Evolutionary conservation across 2,113 vertebrate species (phyloP).

Genomic region (Colistium nudipinnis): DNA sequence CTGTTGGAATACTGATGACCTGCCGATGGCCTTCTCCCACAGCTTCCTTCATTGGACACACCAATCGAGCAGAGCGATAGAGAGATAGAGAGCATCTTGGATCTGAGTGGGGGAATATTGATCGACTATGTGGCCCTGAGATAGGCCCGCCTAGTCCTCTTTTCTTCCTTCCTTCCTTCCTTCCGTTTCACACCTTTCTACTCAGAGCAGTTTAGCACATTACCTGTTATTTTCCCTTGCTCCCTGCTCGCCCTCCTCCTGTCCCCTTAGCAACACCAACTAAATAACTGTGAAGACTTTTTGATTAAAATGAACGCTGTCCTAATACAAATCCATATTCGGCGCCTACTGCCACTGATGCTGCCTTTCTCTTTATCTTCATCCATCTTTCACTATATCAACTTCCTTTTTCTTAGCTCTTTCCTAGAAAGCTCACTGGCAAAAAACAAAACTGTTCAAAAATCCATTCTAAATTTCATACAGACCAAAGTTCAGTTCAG

Average conservation of each 20-base stretch:
- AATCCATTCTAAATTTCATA: slow-evolving; percentile 30
- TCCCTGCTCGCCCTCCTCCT: slow-evolving; percentile 15
- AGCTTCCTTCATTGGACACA: slow-evolving; percentile 61
- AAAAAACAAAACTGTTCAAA: slow-evolving; percentile 7
- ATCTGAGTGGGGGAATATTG: slow-evolving; percentile 65
- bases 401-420: slow-evolving; percentile 2
- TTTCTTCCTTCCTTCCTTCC: slow-evolving; percentile 23
- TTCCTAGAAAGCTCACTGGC: slow-evolving; percentile 5
- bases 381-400: slow-evolving; percentile 24
- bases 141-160: slow-evolving; percentile 28
- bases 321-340: slow-evolving; percentile 31
- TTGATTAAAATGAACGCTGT: slow-evolving; percentile 26
- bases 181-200: slow-evolving; percentile 36
- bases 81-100: slow-evolving; percentile 24
- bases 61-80: slow-evolving; percentile 7
- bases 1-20: slow-evolving; percentile 76
- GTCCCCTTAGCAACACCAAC: slow-evolving; percentile 12
- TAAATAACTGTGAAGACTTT: slow-evolving; percentile 42
- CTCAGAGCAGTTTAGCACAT: slow-evolving; percentile 17
- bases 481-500: slow-evolving; percentile 9
- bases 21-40: slow-evolving; percentile 66
- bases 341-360: neutral
- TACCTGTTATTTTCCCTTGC: slow-evolving; percentile 32
- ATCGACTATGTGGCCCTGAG: slow-evolving; percentile 54
- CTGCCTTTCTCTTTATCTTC: slow-evolving; percentile 18